phyloP scores from a whole-genome alignment of 1,140 invertebrate genomes.

The Drosophila nigrodunni region DNA sequence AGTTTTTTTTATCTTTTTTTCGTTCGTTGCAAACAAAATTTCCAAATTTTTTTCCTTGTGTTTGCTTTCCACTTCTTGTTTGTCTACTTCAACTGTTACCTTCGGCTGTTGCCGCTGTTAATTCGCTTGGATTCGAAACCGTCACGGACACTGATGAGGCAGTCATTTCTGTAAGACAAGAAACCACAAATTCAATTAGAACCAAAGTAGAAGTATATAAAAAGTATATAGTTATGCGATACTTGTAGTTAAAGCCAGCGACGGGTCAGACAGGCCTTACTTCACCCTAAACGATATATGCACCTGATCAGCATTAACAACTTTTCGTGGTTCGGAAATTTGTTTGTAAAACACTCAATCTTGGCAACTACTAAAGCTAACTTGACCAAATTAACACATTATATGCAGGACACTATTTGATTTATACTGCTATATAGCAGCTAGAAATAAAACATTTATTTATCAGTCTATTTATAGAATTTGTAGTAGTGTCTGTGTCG shows the following conservation, averaged over 20 bases:
- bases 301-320: no score
- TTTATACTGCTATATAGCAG: no score
- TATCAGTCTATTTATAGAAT: no score
- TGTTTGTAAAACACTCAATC: no score
- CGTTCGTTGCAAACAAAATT: constrained; percentile 17
- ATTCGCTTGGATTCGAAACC: constrained; percentile 63
- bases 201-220: not conserved
- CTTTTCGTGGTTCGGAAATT: no score
- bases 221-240: not conserved
- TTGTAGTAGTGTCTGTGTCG: no score
- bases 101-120: constrained; percentile 48
- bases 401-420: no score
- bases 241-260: not conserved
- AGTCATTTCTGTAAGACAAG: constrained; percentile 66
- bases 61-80: not conserved
- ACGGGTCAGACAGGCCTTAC: no score
- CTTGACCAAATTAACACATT: no score
- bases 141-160: constrained; percentile 54
- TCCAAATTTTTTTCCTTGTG: not conserved
- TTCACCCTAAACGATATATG: no score
- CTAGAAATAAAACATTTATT: no score
- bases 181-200: constrained; percentile 19
- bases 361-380: no score
- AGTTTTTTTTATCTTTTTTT: not conserved
- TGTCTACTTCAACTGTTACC: constrained; percentile 44